A percentile compares a stretch with the other conserved stretches of the same genome.
phyloP scores from a whole-genome alignment of 30 jellyfish, hydroid and myxozoan genomes.

The Mastigias papua region DNA sequence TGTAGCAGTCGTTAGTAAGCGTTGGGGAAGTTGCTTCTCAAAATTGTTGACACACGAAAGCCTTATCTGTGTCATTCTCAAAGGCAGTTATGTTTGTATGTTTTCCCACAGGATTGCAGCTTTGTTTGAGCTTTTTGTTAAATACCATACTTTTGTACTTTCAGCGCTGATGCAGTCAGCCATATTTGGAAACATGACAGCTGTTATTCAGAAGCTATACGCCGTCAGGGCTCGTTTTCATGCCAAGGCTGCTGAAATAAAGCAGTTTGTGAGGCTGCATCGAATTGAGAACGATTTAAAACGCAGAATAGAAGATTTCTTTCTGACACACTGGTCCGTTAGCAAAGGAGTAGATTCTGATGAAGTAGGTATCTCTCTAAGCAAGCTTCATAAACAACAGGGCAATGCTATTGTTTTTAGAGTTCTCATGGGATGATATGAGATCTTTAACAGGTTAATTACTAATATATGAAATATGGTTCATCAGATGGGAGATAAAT shows the following conservation, averaged over 20 bases:
- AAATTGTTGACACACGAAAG: too few relatives aligned
- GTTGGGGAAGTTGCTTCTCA: too few relatives aligned
- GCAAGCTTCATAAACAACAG: too few relatives aligned
- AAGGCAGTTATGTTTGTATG: neutral
- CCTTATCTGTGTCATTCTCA: neutral
- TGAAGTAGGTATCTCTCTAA: constrained; percentile 69
- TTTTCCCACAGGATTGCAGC: neutral
- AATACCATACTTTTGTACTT: neutral
- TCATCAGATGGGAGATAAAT: too few relatives aligned
- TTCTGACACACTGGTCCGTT: constrained; percentile 91
- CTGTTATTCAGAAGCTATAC: constrained; percentile 91
- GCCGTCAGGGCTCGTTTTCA: constrained; percentile 96
- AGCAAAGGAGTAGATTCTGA: constrained; percentile 98
- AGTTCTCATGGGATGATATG: too few relatives aligned
- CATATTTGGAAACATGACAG: constrained; percentile 97
- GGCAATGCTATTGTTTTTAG: too few relatives aligned
- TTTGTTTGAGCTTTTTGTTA: too few relatives aligned
- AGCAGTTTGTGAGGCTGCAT: constrained; percentile 90
- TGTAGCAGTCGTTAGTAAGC: too few relatives aligned
- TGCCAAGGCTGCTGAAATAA: constrained; percentile 89
- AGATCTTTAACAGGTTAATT: too few relatives aligned
- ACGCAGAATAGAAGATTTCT: constrained; percentile 88
- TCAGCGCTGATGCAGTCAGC: constrained; percentile 97
- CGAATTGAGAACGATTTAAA: constrained; percentile 92
- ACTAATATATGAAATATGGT: too few relatives aligned